Evolutionary conservation across 2,113 vertebrate species (phyloP).

Genomic region (Paradisaea rubra): DNA sequence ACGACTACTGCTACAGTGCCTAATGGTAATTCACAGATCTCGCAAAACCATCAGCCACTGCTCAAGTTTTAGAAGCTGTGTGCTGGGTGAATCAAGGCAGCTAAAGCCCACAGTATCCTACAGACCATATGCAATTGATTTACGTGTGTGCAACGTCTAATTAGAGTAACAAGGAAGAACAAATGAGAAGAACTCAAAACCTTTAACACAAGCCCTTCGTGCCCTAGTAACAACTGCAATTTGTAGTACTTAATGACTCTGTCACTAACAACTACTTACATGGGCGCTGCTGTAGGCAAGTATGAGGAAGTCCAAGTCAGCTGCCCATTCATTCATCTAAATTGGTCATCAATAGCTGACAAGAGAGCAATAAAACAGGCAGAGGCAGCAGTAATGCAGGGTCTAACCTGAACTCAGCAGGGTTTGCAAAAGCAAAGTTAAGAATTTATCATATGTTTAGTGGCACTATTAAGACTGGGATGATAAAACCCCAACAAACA

Average conservation of each 20-base stretch:
- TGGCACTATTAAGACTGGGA: neutral
- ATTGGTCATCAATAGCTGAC: neutral
- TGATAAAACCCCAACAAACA: neutral
- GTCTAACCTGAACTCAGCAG: no score
- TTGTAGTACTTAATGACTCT: neutral
- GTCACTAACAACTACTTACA: neutral
- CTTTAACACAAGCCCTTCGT: neutral
- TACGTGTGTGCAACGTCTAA: neutral
- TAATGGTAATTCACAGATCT: neutral
- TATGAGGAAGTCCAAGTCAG: slow-evolving; percentile 1
- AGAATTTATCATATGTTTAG: neutral
- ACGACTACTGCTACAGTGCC: neutral
- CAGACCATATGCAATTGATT: neutral
- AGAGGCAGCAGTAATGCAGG: neutral
- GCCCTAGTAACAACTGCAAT: neutral
- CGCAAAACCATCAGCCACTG: neutral
- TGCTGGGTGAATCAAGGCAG: neutral
- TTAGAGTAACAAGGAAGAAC: neutral
- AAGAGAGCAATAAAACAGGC: neutral
- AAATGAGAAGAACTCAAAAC: neutral
- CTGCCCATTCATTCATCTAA: neutral
- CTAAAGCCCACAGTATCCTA: neutral
- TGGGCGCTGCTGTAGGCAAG: neutral
- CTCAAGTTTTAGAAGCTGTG: neutral
- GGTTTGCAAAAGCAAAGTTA: neutral